These are phyloP conservation scores for Automeris io DNA, from an alignment of 2,888 invertebrate genomes.

Conservation along the genomic window DNA sequence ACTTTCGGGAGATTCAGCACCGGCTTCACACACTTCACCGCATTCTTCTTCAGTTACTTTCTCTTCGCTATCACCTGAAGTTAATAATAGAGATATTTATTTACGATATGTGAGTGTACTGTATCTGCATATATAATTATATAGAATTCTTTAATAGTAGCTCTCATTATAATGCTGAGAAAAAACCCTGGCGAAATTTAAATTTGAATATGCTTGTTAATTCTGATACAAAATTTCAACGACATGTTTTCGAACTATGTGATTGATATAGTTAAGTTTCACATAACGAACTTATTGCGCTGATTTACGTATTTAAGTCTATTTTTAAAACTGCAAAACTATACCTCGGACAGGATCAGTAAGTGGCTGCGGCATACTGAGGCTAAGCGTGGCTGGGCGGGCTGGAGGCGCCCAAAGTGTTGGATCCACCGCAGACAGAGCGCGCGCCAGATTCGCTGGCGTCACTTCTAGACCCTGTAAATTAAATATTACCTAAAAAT, in stretches of 20 bases:
- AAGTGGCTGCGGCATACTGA: conserved; percentile 79
- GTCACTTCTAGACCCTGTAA: conserved; percentile 78
- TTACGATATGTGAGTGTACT: too few species aligned
- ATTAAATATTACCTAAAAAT: background rate
- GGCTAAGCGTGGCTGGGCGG: conserved; percentile 82
- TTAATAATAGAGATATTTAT: background rate
- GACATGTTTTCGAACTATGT: too few species aligned
- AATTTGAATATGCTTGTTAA: too few species aligned
- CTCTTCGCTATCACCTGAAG: conserved; percentile 42
- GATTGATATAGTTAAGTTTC: too few species aligned
- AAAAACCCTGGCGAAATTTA: too few species aligned
- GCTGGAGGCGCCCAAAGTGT: conserved; percentile 82
- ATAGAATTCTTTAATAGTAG: too few species aligned
- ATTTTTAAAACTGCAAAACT: too few species aligned
- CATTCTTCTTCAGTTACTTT: conserved; percentile 62
- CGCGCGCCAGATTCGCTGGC: conserved; percentile 78
- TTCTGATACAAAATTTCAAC: too few species aligned
- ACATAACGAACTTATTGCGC: too few species aligned
- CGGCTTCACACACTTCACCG: conserved; percentile 80
- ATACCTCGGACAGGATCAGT: conserved; percentile 48
- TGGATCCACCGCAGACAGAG: conserved; percentile 80
- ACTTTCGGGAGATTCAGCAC: conserved; percentile 85
- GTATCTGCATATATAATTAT: too few species aligned
- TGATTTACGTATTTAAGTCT: too few species aligned
- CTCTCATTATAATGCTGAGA: too few species aligned